Percentiles rank a stretch among this genome's conserved stretches.
Evolutionary conservation across 1,140 invertebrate genomes (phyloP).

Genomic region (Tenebrio molitor): DNA sequence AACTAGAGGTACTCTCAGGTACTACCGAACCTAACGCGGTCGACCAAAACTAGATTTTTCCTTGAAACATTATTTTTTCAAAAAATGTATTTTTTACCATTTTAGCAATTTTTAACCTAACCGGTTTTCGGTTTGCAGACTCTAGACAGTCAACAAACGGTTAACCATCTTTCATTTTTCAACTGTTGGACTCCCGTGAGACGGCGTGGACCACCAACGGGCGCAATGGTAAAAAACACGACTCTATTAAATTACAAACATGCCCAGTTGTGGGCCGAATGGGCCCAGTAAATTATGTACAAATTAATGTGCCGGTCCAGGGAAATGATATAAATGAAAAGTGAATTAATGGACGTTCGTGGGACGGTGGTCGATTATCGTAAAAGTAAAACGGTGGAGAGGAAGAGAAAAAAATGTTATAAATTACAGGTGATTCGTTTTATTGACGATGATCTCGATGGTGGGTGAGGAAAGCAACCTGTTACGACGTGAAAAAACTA

Average conservation of each 20-base stretch:
- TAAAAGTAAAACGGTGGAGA: slow-evolving; percentile 16
- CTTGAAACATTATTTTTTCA: no score
- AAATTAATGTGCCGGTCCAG: slow-evolving; percentile 38
- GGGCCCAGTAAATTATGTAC: slow-evolving; percentile 35
- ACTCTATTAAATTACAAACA: slow-evolving; percentile 38
- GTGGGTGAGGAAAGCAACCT: slow-evolving; percentile 4
- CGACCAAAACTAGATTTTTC: no score
- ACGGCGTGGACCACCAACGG: slow-evolving; percentile 6
- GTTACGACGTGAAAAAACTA: neutral
- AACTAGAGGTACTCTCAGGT: no score
- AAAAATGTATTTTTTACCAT: no score
- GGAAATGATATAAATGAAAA: slow-evolving; percentile 44
- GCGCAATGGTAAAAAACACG: slow-evolving; percentile 10
- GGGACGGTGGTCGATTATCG: slow-evolving; percentile 24
- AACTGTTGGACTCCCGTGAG: no score
- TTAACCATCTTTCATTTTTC: no score
- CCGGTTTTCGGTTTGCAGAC: no score
- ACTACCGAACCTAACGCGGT: no score
- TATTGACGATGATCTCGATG: slow-evolving; percentile 4
- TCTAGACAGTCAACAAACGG: no score
- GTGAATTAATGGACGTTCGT: slow-evolving; percentile 42
- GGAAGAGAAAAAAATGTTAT: slow-evolving; percentile 7
- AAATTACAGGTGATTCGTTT: slow-evolving; percentile 3
- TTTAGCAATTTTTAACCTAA: no score
- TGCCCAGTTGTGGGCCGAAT: slow-evolving; percentile 36